These are phyloP conservation scores for Nerophis lumbriciformis DNA, from an alignment of 2,113 vertebrate genomes.

Conservation along the genomic window DNA sequence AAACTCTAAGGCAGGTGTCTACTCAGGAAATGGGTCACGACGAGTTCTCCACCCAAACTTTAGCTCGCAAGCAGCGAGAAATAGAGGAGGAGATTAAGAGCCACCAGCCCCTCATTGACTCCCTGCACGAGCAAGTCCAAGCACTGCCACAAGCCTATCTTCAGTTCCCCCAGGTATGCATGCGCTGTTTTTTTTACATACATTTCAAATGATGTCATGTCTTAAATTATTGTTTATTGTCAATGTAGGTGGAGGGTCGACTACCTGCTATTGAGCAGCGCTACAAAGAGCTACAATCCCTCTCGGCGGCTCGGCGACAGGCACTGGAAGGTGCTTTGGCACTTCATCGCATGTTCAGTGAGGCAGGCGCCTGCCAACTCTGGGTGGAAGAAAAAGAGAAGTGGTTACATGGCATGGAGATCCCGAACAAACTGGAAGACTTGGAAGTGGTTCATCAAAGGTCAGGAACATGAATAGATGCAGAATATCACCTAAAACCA, in stretches of 20 bases:
- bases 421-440: slow-evolving; percentile 88
- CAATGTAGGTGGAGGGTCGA: slow-evolving; percentile 66
- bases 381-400: slow-evolving; percentile 94
- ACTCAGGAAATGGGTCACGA: slow-evolving; percentile 87
- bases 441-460: slow-evolving; percentile 93
- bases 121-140: slow-evolving; percentile 76
- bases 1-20: slow-evolving; percentile 81
- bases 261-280: slow-evolving; percentile 79
- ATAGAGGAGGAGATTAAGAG: slow-evolving; percentile 87
- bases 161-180: slow-evolving; percentile 58
- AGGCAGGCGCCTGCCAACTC: slow-evolving; percentile 86
- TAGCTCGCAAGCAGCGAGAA: slow-evolving; percentile 85
- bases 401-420: slow-evolving; percentile 84
- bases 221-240: slow-evolving; percentile 13
- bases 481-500: too few relatives aligned
- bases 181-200: slow-evolving; percentile 13
- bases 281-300: slow-evolving; percentile 76
- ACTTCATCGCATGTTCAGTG: slow-evolving; percentile 87
- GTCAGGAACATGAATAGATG: slow-evolving; percentile 49
- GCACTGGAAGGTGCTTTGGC: slow-evolving; percentile 83
- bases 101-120: slow-evolving; percentile 79
- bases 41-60: slow-evolving; percentile 85
- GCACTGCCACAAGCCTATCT: slow-evolving; percentile 65
- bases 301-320: slow-evolving; percentile 72
- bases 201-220: slow-evolving; percentile 8